Percentiles rank a stretch among this genome's conserved stretches.
Evolutionary conservation across 2,797 vertebrate species (phyloP).

Genomic region (Hephaestus fuliginosus): DNA sequence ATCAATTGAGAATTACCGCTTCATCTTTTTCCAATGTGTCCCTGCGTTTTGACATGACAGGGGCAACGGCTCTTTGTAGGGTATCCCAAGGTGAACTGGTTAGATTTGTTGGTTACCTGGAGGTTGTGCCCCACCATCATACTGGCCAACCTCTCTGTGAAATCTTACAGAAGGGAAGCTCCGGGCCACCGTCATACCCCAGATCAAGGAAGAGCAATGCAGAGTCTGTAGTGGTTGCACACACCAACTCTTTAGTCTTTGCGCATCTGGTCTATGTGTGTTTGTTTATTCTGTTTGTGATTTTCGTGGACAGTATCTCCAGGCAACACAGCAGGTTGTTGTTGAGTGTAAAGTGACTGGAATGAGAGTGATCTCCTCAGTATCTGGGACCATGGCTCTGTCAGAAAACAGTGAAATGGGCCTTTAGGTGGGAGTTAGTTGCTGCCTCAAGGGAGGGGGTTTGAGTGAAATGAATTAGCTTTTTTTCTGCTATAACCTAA

Average conservation of each 20-base stretch:
- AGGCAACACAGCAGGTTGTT: no score
- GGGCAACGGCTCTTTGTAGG: neutral
- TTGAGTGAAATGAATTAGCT: neutral
- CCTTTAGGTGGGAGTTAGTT: neutral
- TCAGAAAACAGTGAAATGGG: neutral
- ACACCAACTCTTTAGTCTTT: neutral
- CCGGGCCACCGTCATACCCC: neutral
- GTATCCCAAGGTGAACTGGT: neutral
- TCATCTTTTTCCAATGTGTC: no score
- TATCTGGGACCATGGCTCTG: neutral
- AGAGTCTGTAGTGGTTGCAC: no score
- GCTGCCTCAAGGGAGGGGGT: no score
- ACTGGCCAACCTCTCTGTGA: neutral
- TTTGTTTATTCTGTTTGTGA: neutral
- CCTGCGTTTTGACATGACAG: neutral
- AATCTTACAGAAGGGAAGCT: neutral
- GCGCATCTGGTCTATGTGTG: neutral
- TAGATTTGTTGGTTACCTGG: neutral
- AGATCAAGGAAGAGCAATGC: neutral
- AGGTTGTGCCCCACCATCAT: no score
- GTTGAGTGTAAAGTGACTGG: no score
- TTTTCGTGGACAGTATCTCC: neutral
- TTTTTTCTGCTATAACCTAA: neutral
- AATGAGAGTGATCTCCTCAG: neutral
- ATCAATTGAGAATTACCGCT: no score